Conservation (phyloP, 2,888 invertebrate genomes). For the Acronicta leporina region DNA sequence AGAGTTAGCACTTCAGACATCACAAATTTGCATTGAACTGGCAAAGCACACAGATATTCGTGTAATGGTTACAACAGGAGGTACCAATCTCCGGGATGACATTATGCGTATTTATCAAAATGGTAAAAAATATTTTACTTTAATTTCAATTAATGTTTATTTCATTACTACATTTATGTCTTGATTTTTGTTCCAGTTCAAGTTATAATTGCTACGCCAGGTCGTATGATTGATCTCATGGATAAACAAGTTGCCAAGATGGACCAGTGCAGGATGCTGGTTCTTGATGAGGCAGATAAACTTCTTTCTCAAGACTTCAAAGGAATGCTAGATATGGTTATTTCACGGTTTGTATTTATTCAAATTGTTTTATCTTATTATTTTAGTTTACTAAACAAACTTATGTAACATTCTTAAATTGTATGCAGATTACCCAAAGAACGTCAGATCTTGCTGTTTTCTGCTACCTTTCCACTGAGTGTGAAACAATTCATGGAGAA, state of each 20-base stretch:
- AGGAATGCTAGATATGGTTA: slow-evolving; percentile 99
- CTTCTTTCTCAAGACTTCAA: slow-evolving; percentile 99
- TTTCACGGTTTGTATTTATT: slow-evolving; percentile 87
- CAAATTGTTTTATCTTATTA: neutral
- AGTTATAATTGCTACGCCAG: slow-evolving; percentile 99
- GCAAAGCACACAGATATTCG: slow-evolving; percentile 99
- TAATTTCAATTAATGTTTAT: slow-evolving; percentile 8
- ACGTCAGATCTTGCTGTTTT: slow-evolving; percentile 99
- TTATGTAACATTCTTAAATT: slow-evolving; percentile 1
- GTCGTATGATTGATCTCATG: slow-evolving; percentile 99
- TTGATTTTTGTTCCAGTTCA: slow-evolving; percentile 91
- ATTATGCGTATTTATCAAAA: slow-evolving; percentile 99
- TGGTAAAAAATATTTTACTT: slow-evolving; percentile 87
- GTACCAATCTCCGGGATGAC: slow-evolving; percentile 99
- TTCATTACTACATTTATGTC: slow-evolving; percentile 8
- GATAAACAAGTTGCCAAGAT: slow-evolving; percentile 98
- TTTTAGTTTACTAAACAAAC: neutral
- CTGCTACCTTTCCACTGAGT: slow-evolving; percentile 99
- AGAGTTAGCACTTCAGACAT: slow-evolving; percentile 99
- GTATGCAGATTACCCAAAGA: slow-evolving; percentile 94
- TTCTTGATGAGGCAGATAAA: slow-evolving; percentile 99
- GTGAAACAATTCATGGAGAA: slow-evolving; percentile 99
- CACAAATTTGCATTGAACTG: slow-evolving; percentile 99
- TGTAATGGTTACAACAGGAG: slow-evolving; percentile 99
- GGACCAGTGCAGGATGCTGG: slow-evolving; percentile 98